These are phyloP conservation scores for Typhlichthys subterraneus DNA, from an alignment of 2,797 vertebrate genomes.

Conservation along the genomic window DNA sequence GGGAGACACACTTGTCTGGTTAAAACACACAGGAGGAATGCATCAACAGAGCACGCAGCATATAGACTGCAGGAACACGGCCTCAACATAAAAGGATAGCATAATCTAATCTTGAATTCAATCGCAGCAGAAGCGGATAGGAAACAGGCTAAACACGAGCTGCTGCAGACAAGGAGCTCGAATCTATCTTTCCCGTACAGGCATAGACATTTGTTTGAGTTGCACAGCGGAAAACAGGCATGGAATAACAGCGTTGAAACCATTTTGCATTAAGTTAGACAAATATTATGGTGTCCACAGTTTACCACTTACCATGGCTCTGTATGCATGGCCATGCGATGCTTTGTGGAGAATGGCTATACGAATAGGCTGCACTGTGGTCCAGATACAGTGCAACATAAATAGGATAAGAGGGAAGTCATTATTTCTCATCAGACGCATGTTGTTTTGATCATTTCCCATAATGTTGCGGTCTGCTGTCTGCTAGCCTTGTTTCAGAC, in stretches of 20 bases:
- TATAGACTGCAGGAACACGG: background rate
- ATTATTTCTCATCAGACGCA: background rate
- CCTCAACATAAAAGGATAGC: background rate
- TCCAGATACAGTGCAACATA: background rate
- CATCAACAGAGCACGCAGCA: constrained; percentile 1
- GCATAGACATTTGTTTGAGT: constrained; percentile 6
- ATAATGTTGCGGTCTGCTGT: background rate
- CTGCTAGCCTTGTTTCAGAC: too few relatives aligned
- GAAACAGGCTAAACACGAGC: background rate
- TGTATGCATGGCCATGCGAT: background rate
- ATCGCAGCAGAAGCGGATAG: background rate
- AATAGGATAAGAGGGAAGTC: background rate
- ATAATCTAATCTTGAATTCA: background rate
- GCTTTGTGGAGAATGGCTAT: constrained; percentile 1
- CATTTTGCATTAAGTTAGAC: constrained; percentile 14
- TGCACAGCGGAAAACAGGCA: background rate
- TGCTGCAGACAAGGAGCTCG: background rate
- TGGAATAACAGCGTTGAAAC: background rate
- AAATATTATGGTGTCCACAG: background rate
- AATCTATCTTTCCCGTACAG: constrained; percentile 1
- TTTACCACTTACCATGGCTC: background rate
- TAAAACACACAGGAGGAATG: constrained; percentile 6
- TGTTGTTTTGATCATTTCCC: background rate
- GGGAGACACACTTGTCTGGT: constrained; percentile 1
- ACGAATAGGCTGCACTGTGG: background rate